A percentile compares a stretch with the other conserved stretches of the same genome.
Evolutionary conservation across 2,888 invertebrate genomes (phyloP).

Genomic region (Caradrina clavipalpis): DNA sequence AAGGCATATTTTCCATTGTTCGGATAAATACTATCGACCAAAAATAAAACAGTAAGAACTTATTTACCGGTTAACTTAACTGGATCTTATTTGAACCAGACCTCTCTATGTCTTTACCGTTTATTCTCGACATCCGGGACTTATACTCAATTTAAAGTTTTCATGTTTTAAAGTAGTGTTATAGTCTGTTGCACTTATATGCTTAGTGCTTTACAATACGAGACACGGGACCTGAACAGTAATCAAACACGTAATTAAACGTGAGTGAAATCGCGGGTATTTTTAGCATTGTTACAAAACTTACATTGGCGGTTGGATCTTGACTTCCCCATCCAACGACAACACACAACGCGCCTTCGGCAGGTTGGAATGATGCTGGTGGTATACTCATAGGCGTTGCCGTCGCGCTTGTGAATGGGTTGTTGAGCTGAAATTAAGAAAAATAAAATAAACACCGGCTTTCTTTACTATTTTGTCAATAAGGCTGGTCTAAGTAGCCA

Average conservation of each 20-base stretch:
- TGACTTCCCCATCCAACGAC: constrained; percentile 39
- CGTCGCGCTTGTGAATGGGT: constrained; percentile 16
- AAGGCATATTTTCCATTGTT: background rate
- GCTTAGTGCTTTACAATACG: too few relatives aligned
- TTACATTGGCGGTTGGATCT: background rate
- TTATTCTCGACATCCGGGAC: background rate
- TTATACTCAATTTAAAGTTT: background rate
- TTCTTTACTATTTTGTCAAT: too few relatives aligned
- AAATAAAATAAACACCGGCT: background rate
- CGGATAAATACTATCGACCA: background rate
- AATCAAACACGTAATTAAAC: too few relatives aligned
- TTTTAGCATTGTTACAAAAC: background rate
- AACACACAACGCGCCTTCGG: constrained; percentile 27
- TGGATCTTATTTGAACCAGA: too few relatives aligned
- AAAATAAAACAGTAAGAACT: too few relatives aligned
- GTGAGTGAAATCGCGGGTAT: too few relatives aligned
- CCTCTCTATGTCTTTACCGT: too few relatives aligned
- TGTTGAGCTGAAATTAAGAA: constrained; percentile 31
- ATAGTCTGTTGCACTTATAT: too few relatives aligned
- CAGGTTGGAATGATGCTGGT: background rate
- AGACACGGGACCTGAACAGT: too few relatives aligned
- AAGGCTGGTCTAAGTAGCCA: too few relatives aligned
- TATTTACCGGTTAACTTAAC: too few relatives aligned
- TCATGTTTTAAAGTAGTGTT: background rate
- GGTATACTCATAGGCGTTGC: constrained; percentile 29